Evolutionary conservation across 2,797 vertebrate genomes (phyloP).

Genomic region (Halcyon smyrnensis): DNA sequence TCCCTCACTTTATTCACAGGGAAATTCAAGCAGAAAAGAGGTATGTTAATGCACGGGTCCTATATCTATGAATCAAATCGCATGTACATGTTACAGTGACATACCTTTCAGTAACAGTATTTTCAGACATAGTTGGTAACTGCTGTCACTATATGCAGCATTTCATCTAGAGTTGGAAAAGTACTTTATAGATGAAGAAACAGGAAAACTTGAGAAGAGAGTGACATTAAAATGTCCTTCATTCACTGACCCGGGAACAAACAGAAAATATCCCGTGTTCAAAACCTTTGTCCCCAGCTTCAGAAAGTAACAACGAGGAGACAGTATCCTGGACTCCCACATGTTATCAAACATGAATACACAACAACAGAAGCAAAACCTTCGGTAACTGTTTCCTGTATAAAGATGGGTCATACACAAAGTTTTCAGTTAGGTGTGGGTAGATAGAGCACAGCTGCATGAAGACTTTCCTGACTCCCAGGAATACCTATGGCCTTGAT

Average conservation of each 20-base stretch:
- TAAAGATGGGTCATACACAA: not conserved
- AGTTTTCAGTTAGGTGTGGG: not conserved
- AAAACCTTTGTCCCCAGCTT: not conserved
- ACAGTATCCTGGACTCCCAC: not conserved
- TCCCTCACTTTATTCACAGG: not conserved
- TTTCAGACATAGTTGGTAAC: not conserved
- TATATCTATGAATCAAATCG: not conserved
- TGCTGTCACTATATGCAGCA: not conserved
- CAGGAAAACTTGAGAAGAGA: not conserved
- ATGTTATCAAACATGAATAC: not conserved
- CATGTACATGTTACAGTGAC: not conserved
- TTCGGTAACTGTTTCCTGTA: not conserved
- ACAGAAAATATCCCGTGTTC: not conserved
- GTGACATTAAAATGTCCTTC: not conserved
- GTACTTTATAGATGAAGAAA: not conserved
- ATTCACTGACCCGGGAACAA: not conserved
- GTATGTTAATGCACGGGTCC: not conserved
- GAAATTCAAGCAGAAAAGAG: not conserved
- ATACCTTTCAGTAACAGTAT: not conserved
- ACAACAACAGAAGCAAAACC: not conserved
- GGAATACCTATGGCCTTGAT: not conserved
- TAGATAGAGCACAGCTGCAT: not conserved
- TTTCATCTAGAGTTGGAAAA: not conserved
- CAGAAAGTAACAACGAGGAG: not conserved
- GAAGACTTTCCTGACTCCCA: not conserved